Base-by-base conservation (phyloP, 2,888 invertebrate genomes). In the Anthrax anthrax region DNA sequence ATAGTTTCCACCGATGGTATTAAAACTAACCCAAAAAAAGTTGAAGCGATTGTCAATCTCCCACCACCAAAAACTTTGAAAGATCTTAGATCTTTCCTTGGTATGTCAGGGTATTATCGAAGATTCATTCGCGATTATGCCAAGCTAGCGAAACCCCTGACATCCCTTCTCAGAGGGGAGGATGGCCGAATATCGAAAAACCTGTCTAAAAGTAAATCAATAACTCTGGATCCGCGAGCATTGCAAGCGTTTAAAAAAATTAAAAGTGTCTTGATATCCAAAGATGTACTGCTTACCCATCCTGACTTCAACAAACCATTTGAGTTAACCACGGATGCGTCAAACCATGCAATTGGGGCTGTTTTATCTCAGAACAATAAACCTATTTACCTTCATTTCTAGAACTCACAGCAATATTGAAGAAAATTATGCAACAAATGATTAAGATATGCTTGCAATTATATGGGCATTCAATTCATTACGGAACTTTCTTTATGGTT, bases 11-110 rank as follows among this genome's bases (percentile, higher is more conserved):
- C 47, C 12, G 54, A 55, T 1, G 58, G 55, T n/a, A 51, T 56
- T 16, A 54, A 50, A 46, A 57, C 59, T 6, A 53, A 59, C 42
- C 55, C 55, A 9, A 32, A 48, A 23, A 57, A 56, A 50, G 51
- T 55, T 13, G 19, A 50, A 36, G 50, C 53, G n/a, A 53, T 56
- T 8, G 19, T 44, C 38, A 50, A 52, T 18, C 54, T 52, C 27
- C 53, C 53, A 18, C 16, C 49, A 16, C 53, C 54, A 18, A 49
- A 43, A 42, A 55, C 44, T 8, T 23, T 44, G 2, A 54, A 50
- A 38, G 47, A 55, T 17, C 44, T 56, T 14, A 37, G 50, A 39
- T 47, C 48, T 1, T 55, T 55, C 39, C 19, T 53, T 12, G 52
- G 52, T 13, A 32, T 53, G 17, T 39, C 54, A n/a, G 52, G 54